These are phyloP conservation scores for Pipa parva DNA, from an alignment of 2,113 vertebrate genomes.

Conservation along the genomic window DNA sequence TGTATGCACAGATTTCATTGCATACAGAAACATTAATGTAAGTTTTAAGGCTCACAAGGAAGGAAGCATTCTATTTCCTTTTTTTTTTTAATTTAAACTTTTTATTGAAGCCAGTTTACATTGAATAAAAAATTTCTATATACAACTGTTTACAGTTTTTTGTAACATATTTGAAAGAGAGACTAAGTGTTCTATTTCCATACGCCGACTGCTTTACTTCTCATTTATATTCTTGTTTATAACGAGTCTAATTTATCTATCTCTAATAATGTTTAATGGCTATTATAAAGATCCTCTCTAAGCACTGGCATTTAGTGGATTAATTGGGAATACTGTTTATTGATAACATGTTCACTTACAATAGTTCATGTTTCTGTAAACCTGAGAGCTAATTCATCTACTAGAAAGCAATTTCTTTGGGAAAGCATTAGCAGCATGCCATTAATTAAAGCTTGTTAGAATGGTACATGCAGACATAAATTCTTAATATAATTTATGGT, in stretches of 20 bases:
- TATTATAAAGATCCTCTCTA: slow-evolving; percentile 25
- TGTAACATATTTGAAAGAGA: too few relatives aligned
- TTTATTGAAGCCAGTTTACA: too few relatives aligned
- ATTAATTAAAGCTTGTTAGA: slow-evolving; percentile 76
- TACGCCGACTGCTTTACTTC: not conserved
- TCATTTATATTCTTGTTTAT: slow-evolving; percentile 19
- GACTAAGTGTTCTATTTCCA: slow-evolving; percentile 4
- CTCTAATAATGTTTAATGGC: slow-evolving; percentile 29
- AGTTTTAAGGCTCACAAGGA: not conserved
- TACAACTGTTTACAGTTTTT: too few relatives aligned
- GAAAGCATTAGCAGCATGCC: slow-evolving; percentile 66
- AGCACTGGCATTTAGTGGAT: slow-evolving; percentile 26
- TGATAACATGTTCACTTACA: slow-evolving; percentile 59
- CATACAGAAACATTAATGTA: too few relatives aligned
- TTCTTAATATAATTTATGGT: slow-evolving; percentile 71
- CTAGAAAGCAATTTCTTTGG: slow-evolving; percentile 68
- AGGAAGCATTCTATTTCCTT: too few relatives aligned
- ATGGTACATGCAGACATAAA: slow-evolving; percentile 66
- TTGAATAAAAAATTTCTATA: too few relatives aligned
- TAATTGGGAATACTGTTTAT: slow-evolving; percentile 46
- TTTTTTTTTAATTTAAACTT: too few relatives aligned
- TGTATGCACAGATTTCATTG: too few relatives aligned
- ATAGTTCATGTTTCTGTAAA: slow-evolving; percentile 58
- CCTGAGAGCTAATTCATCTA: slow-evolving; percentile 65
- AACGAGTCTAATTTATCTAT: slow-evolving; percentile 22